A percentile compares a stretch with the other conserved stretches of the same genome.
phyloP scores from a whole-genome alignment of 1,140 invertebrate genomes.

The Melitaea cinxia region DNA sequence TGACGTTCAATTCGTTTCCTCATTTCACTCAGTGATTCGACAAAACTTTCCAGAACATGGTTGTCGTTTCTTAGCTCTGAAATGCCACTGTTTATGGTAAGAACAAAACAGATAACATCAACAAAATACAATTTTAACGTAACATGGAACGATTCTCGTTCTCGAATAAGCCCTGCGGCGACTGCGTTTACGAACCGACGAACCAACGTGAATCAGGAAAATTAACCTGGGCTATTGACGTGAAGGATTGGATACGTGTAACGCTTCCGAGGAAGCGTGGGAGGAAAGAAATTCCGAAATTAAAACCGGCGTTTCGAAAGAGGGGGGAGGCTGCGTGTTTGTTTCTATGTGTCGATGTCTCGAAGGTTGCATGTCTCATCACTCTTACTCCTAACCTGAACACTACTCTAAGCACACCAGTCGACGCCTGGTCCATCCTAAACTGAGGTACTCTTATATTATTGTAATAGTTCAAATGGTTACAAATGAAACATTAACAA shows the following conservation, averaged over 20 bases:
- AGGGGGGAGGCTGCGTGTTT: slow-evolving; percentile 70
- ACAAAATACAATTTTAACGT: slow-evolving; percentile 74
- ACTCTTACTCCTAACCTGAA: slow-evolving; percentile 69
- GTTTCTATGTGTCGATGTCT: slow-evolving; percentile 69
- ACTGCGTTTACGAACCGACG: slow-evolving; percentile 67
- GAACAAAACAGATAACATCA: slow-evolving; percentile 71
- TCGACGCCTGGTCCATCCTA: slow-evolving; percentile 81
- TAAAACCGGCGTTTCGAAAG: slow-evolving; percentile 70
- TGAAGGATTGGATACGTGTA: slow-evolving; percentile 52
- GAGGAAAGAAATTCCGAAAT: slow-evolving; percentile 67
- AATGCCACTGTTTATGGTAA: slow-evolving; percentile 50
- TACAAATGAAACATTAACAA: slow-evolving; percentile 80
- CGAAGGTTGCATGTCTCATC: slow-evolving; percentile 58
- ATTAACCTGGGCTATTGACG: slow-evolving; percentile 75
- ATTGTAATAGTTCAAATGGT: slow-evolving; percentile 79
- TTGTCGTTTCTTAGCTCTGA: slow-evolving; percentile 47
- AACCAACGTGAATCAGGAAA: slow-evolving; percentile 67
- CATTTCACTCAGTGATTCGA: not conserved
- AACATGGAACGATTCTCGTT: slow-evolving; percentile 73
- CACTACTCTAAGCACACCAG: slow-evolving; percentile 72
- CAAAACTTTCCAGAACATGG: not conserved
- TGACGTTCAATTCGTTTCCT: not conserved
- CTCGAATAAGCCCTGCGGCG: slow-evolving; percentile 77
- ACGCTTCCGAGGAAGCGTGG: slow-evolving; percentile 35
- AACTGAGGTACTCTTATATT: slow-evolving; percentile 79